Percentiles rank a stretch among this genome's conserved stretches.
Evolutionary conservation across 2,888 invertebrate species (phyloP).

Genomic region (Halictus quadricinctus): DNA sequence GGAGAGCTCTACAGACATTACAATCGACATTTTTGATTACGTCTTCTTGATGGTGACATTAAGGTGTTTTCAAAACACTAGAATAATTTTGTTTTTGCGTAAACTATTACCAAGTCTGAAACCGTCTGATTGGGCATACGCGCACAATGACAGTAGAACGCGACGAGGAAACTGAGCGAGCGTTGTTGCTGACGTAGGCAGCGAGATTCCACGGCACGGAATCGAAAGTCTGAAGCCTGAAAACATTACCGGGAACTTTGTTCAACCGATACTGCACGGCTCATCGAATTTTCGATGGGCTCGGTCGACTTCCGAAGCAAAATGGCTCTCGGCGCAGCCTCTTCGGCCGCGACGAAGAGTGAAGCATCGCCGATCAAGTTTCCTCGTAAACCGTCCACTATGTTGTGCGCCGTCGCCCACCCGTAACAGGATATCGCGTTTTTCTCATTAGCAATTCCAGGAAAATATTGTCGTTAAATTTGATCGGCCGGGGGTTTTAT

Average conservation of each 20-base stretch:
- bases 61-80: too few relatives aligned
- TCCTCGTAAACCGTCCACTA: conserved; percentile 8
- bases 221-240: conserved; percentile 9
- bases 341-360: neutral
- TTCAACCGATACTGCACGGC: conserved; percentile 3
- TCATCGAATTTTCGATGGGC: conserved; percentile 17
- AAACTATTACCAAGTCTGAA: too few relatives aligned
- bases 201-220: neutral
- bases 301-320: conserved; percentile 4
- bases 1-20: too few relatives aligned
- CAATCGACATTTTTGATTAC: too few relatives aligned
- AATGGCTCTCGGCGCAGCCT: conserved; percentile 2
- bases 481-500: neutral
- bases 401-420: neutral
- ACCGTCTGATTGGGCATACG: too few relatives aligned
- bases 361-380: conserved; percentile 17
- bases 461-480: conserved; percentile 14
- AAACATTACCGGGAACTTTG: conserved; percentile 5
- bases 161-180: too few relatives aligned
- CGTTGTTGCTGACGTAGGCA: neutral
- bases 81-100: too few relatives aligned
- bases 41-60: too few relatives aligned
- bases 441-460: conserved; percentile 15
- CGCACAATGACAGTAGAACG: too few relatives aligned
- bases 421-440: conserved; percentile 13